Evolutionary conservation across 2,113 vertebrate species (phyloP).

Genomic region (Eira barbara): DNA sequence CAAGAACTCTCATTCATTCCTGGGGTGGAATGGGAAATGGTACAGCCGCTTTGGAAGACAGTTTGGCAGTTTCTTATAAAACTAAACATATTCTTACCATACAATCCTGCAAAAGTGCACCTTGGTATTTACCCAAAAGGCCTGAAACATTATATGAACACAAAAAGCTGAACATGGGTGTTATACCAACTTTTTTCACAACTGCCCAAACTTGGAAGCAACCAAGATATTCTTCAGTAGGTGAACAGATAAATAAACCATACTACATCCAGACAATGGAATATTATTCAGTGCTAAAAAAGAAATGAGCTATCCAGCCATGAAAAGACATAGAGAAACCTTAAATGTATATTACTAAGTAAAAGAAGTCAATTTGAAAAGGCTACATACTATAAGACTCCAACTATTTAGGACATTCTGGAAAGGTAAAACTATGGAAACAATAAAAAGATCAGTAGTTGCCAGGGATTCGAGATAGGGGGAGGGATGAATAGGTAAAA

Average conservation of each 20-base stretch:
- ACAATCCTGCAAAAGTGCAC: neutral
- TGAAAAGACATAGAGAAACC: neutral
- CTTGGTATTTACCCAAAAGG: neutral
- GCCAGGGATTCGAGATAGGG: neutral
- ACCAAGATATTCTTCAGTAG: neutral
- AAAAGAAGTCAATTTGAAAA: neutral
- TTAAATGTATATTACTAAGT: neutral
- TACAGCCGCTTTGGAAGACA: neutral
- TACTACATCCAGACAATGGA: neutral
- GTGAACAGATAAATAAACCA: neutral
- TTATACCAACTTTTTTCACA: neutral
- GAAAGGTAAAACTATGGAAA: neutral
- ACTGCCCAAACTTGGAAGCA: neutral
- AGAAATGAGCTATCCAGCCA: neutral
- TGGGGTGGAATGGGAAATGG: neutral
- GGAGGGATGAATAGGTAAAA: neutral
- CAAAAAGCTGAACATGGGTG: neutral
- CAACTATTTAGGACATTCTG: neutral
- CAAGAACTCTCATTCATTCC: neutral
- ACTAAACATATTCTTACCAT: neutral
- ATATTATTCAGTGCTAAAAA: neutral
- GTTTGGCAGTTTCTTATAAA: neutral
- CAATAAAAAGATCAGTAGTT: neutral
- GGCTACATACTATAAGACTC: neutral
- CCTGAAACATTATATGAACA: neutral